Evolutionary conservation across 2,888 invertebrate genomes (phyloP).

Genomic region (Heliconius hortense): DNA sequence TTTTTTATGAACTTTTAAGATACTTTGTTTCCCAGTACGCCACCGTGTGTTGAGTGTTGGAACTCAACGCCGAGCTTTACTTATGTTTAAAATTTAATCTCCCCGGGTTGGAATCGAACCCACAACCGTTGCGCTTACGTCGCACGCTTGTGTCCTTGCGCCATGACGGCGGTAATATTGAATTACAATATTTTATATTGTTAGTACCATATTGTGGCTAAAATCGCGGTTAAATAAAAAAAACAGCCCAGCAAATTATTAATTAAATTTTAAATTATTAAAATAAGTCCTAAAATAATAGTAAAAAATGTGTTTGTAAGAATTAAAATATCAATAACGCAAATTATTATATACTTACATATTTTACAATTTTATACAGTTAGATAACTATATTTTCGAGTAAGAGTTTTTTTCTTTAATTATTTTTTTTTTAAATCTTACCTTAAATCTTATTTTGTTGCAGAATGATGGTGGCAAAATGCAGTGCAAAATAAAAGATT

Average conservation of each 20-base stretch:
- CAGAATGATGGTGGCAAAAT: conserved; percentile 57
- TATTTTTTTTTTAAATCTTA: neutral
- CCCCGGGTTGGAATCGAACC: neutral
- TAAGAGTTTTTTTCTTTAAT: neutral
- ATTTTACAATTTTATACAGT: neutral
- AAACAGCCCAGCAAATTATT: neutral
- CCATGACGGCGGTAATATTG: neutral
- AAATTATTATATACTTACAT: too few species aligned
- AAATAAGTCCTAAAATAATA: too few species aligned
- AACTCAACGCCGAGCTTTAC: neutral
- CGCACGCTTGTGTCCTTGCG: neutral
- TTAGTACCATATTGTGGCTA: neutral
- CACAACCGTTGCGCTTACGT: neutral
- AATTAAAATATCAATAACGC: neutral
- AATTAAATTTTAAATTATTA: too few species aligned
- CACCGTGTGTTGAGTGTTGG: neutral
- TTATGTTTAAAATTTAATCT: neutral
- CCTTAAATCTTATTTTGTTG: conserved; percentile 49
- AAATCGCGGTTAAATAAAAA: neutral
- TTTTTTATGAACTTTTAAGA: too few species aligned
- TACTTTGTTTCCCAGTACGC: too few species aligned
- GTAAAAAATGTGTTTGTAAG: neutral
- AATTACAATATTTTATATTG: neutral
- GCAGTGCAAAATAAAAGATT: conserved; percentile 38
- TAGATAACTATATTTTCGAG: neutral